Percentiles rank a stretch among this genome's conserved stretches.
These are phyloP conservation scores for Proteles cristata DNA, from an alignment of 2,113 vertebrate genomes.

Conservation along the genomic window DNA sequence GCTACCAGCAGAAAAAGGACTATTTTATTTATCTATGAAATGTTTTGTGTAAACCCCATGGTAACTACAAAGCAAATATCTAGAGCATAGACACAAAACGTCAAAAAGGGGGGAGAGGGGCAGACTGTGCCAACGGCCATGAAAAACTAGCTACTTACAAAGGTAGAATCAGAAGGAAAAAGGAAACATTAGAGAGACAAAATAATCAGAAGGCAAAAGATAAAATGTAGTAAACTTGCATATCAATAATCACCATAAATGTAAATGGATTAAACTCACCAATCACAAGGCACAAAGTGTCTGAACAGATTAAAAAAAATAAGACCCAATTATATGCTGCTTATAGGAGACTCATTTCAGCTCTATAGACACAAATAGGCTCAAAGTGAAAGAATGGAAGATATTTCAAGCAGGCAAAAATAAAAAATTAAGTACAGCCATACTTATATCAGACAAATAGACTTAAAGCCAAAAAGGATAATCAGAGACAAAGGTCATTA, in stretches of 20 bases:
- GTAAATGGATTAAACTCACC: background rate
- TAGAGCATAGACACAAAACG: background rate
- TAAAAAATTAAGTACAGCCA: background rate
- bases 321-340: background rate
- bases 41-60: background rate
- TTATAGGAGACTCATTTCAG: background rate
- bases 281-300: background rate
- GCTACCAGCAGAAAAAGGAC: background rate
- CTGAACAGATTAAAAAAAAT: background rate
- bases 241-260: background rate
- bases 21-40: background rate
- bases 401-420: background rate
- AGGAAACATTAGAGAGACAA: background rate
- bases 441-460: background rate
- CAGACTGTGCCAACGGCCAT: background rate
- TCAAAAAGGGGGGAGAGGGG: background rate
- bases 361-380: background rate
- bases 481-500: background rate
- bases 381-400: background rate
- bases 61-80: background rate
- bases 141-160: background rate
- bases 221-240: background rate
- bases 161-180: background rate
- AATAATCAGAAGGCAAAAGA: background rate
- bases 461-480: background rate